phyloP scores from a whole-genome alignment of 2,888 invertebrate genomes.

The Augochlorella aurata region DNA sequence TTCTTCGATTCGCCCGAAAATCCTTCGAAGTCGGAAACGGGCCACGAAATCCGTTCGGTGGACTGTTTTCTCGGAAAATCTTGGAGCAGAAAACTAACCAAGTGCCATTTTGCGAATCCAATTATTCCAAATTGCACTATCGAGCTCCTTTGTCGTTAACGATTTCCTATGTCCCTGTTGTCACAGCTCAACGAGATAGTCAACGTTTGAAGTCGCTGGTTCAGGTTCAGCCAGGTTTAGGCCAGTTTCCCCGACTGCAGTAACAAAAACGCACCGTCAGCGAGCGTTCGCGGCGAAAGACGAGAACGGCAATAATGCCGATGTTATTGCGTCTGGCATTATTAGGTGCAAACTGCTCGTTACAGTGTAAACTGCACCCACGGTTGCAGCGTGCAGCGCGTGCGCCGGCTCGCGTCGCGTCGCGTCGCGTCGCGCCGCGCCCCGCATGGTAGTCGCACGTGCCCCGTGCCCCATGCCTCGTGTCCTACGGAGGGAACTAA shows the following conservation, averaged over 20 bases:
- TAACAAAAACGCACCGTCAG: too few relatives aligned
- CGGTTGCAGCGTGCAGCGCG: not conserved
- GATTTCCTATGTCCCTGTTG: too few relatives aligned
- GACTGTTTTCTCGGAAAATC: not conserved
- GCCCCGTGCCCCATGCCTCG: conserved; percentile 10
- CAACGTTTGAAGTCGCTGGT: too few relatives aligned
- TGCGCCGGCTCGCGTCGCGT: too few relatives aligned
- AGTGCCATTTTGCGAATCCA: not conserved
- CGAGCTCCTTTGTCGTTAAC: too few relatives aligned
- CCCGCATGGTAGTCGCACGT: not conserved
- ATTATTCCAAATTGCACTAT: too few relatives aligned
- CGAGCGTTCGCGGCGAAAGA: conserved; percentile 1
- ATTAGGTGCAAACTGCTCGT: conserved; percentile 66
- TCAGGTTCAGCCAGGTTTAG: too few relatives aligned
- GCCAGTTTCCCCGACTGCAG: too few relatives aligned
- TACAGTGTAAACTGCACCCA: conserved; percentile 56
- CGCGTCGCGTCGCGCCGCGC: too few relatives aligned
- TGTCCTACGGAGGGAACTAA: conserved; percentile 36
- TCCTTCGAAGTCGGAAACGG: not conserved
- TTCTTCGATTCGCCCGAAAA: not conserved
- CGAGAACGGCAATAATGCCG: conserved; percentile 41
- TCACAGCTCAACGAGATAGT: too few relatives aligned
- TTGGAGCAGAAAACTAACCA: not conserved
- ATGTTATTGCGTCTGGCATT: conserved; percentile 53
- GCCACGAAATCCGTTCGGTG: not conserved